Base-by-base conservation (phyloP, 2,888 invertebrate genomes). In the Phrixothrix hirtus region DNA sequence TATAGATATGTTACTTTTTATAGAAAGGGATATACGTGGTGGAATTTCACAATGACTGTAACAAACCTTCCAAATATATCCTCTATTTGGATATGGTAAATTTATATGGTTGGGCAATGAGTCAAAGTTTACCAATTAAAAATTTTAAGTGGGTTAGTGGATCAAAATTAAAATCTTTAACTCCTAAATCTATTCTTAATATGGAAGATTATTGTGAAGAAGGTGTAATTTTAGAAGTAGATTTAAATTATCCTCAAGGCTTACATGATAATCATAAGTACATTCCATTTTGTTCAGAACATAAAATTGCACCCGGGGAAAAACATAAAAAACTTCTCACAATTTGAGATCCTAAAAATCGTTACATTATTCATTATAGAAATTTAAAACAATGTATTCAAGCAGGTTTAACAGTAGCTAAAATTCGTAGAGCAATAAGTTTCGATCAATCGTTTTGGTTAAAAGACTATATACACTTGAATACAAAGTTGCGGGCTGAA, bases 211-310 rank as follows among this genome's bases (percentile, higher is more conserved):
- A n/a, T n/a, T n/a, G n/a, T 39, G 29, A 60, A 63, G 29, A 51
- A 41, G 9, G 73, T 71, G 0, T 74, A 70, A 48, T 66, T 76
- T 57, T 77, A 2, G 73, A 77, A 55, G 74, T 77, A 2, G 76
- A 78, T 52, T 46, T 78, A 14, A 62, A 69, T 17, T 77, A 78
- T 60, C 74, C 75, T 2, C 12, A 61, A n/a, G 45, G 64, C 10
- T 47, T 74, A 16, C 75, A 77, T 47, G 64, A 69, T 29, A 4
- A 27, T 5, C 75, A 64, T 48, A 55, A 55, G 25, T 60, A 67
- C 50, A 41, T 64, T 14, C 62, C 63, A 1, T 47, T 65, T 10
- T 58, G 56, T 46, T 36, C 62, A 1, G 61, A 66, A 49, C 61
- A 58, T 38, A 17, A 36, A 6, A 35, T 31, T 31, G 55, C 62